phyloP scores from a whole-genome alignment of 2,888 invertebrate species.

The Hirtodrosophila alboralis region DNA sequence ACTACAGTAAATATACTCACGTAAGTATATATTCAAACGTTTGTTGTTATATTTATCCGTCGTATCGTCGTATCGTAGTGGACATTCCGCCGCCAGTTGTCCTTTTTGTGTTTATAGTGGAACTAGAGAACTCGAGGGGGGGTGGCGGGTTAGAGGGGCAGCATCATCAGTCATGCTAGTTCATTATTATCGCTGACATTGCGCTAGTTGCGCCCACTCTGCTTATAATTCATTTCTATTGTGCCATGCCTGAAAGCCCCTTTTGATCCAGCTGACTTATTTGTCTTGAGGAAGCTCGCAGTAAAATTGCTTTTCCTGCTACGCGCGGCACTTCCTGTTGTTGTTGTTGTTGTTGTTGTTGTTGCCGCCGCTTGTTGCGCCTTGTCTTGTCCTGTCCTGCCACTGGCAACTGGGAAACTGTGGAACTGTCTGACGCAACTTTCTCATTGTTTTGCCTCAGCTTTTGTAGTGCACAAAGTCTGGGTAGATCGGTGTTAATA shows the following conservation, averaged over 20 bases:
- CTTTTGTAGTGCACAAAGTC: constrained; percentile 57
- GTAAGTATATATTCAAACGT: constrained; percentile 13
- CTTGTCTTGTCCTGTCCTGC: constrained; percentile 31
- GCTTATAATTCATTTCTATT: constrained; percentile 62
- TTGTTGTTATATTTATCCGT: constrained; percentile 9
- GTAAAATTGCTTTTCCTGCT: constrained; percentile 81
- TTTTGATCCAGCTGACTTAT: constrained; percentile 82
- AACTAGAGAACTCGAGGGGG: neutral
- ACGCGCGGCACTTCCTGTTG: constrained; percentile 73
- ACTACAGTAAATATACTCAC: neutral
- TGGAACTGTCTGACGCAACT: constrained; percentile 58
- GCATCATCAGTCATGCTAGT: constrained; percentile 78
- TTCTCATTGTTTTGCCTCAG: constrained; percentile 64
- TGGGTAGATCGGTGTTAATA: constrained; percentile 77
- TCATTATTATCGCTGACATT: constrained; percentile 76
- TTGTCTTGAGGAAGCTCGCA: constrained; percentile 82
- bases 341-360: constrained; percentile 49
- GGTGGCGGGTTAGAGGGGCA: constrained; percentile 14
- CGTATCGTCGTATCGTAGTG: constrained; percentile 42
- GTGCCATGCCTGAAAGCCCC: constrained; percentile 76
- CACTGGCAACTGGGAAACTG: constrained; percentile 21
- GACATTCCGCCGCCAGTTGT: constrained; percentile 28
- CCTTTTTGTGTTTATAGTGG: constrained; percentile 16
- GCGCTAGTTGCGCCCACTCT: constrained; percentile 37
- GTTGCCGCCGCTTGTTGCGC: constrained; percentile 48